Evolutionary conservation across 1,140 invertebrate species (phyloP).

Genomic region (Semibalanus balanoides): DNA sequence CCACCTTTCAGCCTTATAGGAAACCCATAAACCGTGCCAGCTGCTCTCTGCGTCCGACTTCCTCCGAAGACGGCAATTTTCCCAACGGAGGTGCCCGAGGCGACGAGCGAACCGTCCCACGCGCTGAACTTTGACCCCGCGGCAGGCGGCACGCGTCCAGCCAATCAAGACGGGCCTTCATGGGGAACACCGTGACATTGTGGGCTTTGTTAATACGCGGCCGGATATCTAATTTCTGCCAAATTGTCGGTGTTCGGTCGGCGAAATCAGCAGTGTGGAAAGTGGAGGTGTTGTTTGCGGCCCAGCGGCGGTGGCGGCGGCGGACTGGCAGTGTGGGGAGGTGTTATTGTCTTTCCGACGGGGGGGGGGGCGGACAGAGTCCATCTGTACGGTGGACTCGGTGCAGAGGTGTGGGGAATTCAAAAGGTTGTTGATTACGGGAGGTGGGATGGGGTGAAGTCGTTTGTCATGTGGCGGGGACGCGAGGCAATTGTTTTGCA

Average conservation of each 20-base stretch:
- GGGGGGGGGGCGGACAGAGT: too few relatives aligned
- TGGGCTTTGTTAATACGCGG: background rate
- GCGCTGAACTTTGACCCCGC: background rate
- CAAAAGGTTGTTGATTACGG: too few relatives aligned
- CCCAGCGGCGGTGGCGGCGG: too few relatives aligned
- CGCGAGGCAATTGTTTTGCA: too few relatives aligned
- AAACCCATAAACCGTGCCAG: background rate
- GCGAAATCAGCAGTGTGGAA: background rate
- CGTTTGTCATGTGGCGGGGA: too few relatives aligned
- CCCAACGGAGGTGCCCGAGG: too few relatives aligned
- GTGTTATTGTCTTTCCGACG: too few relatives aligned
- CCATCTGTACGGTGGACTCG: too few relatives aligned
- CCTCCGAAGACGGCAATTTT: background rate
- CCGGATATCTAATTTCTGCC: background rate
- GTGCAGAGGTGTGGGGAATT: too few relatives aligned
- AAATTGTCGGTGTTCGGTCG: background rate
- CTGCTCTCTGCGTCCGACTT: background rate
- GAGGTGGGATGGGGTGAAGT: too few relatives aligned
- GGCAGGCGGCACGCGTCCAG: background rate
- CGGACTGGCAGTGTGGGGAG: too few relatives aligned
- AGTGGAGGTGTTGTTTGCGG: background rate
- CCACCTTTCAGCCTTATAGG: background rate
- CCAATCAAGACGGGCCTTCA: background rate
- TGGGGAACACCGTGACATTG: background rate
- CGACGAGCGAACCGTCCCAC: background rate